These are phyloP conservation scores for Rattus rattus DNA, from an alignment of 2,113 vertebrate genomes.

Conservation along the genomic window DNA sequence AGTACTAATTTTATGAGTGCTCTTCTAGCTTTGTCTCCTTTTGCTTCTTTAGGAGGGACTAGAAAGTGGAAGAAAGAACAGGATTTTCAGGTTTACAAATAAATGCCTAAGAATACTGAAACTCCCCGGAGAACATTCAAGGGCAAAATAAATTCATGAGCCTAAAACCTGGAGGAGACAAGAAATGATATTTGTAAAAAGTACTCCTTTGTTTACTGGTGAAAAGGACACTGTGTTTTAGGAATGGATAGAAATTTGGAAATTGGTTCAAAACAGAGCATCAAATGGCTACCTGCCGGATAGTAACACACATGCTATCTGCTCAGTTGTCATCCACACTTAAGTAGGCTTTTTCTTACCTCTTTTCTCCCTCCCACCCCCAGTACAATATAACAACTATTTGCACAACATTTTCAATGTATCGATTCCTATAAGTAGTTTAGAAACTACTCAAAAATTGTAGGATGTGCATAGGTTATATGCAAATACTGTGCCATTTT, in stretches of 20 bases:
- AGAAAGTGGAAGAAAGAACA: not conserved
- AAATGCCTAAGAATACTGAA: not conserved
- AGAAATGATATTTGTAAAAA: not conserved
- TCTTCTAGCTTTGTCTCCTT: not conserved
- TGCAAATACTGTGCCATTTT: not conserved
- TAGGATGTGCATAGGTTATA: not conserved
- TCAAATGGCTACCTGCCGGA: not conserved
- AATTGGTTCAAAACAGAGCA: not conserved
- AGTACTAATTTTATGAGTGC: not conserved
- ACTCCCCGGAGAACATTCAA: not conserved
- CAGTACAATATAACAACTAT: not conserved
- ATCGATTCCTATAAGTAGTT: not conserved
- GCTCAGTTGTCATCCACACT: not conserved
- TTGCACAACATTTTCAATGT: not conserved
- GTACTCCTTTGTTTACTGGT: not conserved
- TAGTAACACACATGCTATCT: not conserved
- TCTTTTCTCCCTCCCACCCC: too few relatives aligned
- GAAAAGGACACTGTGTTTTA: not conserved
- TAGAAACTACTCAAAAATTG: not conserved
- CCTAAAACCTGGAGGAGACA: not conserved
- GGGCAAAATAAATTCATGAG: not conserved
- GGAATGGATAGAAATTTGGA: not conserved
- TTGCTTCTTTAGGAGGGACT: not conserved
- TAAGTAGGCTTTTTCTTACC: not conserved
- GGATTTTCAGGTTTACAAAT: not conserved